Base-by-base conservation (phyloP, 92 coral and sea anemone genomes). In the Siderastrea radians region DNA sequence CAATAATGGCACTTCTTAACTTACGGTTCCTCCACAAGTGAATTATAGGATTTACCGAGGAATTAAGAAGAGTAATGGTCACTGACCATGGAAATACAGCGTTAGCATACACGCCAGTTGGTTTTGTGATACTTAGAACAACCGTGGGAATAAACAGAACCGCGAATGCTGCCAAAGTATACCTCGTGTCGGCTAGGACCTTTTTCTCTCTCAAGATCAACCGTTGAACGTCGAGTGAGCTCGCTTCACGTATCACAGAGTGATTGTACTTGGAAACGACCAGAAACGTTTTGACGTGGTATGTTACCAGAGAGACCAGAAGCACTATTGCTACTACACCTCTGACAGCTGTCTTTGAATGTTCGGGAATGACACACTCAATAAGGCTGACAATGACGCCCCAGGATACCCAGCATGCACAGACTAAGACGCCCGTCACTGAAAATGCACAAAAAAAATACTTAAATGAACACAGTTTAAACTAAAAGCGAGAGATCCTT, bases 51-150 rank as follows among this genome's bases (percentile, higher is more conserved):
- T 78, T 78, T 15, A 78, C 1, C 8, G n/a, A 2, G 57, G 71
- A 78, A 47, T 47, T 78, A n/a, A 61, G 70, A 62, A 78, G 82
- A 10, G 82, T 78, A 55, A 62, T 62, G n/a, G 82, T 46, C 71
- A 78, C 8, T 78, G 82, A 61, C 82, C 83, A 78, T 17, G 83
- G 72, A 47, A 78, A 78, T 3, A 78, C 83, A 26, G 10, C 57
- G 54, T 19, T 61, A 12, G 72, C 83, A 49, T 49, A 61, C 58
- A 78, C 26, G 15, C 83, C 83, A 19, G 72, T 43, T 6, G 83
- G 83, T 11, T 14, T 50, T 1, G 13, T 1, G 3, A 62, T 38
- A 14, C 71, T 78, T 3, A 78, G 57, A 49, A 49, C 48, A 9
- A 9, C 83, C 3, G 83, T 78, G 3, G 83, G 83, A 17, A 78